Evolutionary conservation across 1,140 invertebrate genomes (phyloP), one percentile per base, ranked within the genome.

Genomic region (Bombus sylvicola): DNA sequence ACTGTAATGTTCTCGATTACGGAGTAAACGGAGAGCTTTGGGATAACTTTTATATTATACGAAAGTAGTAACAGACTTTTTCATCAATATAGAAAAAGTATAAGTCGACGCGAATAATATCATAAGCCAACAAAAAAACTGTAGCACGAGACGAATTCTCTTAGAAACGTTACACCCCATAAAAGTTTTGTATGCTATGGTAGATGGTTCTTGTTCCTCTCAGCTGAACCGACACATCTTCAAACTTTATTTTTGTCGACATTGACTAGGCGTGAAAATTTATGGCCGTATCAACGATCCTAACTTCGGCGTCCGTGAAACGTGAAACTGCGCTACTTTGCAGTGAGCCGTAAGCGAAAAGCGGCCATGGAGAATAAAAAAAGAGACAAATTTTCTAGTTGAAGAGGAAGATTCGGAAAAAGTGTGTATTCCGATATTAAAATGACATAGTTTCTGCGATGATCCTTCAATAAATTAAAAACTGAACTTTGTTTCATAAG

Each of bases 181-280:
- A 34, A 73, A 81, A 81, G 37, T 41, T 73, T 62, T 28, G 22
- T 43, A 1, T 15, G 25, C 18, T 34, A 10, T n/a, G 9, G 43
- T 31, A 37, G 22, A 43, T 31, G 28, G 8, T 73, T 81, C 47
- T 37, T 34, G 37, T n/a, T 62, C 1, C 0, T 13, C 12, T 28
- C 28, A 25, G 1, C 9, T 12, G 47, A 9, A 57, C 43, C 47
- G 12, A 25, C 13, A 37, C 34, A 57, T 37, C 47, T 75, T 37
- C 8, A 53, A 81, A 81, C 69, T 81, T 81, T 69, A 73, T 59
- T 72, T 59, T 72, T 41, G n/a, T 34, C 43, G 22, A n/a, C n/a
- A 81, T 62, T 62, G 39, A 43, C 69, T 34, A 31, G n/a, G 22
- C 68, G 47, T 57, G 64, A 72, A 41, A 71, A 81, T 59, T 39